These are phyloP conservation scores for Colletes latitarsis DNA, from an alignment of 1,140 invertebrate species.

Conservation along the genomic window DNA sequence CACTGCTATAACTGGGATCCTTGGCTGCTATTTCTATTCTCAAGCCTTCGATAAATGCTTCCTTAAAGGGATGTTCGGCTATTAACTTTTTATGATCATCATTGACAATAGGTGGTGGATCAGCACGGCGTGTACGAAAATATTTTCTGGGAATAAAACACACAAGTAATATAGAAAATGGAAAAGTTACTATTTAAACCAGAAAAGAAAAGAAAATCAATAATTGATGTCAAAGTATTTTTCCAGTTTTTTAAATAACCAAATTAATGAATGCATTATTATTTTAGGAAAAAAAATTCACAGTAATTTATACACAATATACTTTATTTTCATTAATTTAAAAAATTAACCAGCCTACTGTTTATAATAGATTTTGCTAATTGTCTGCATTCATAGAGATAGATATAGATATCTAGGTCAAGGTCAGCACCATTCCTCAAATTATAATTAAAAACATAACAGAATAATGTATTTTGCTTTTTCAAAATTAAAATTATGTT, in stretches of 20 bases:
- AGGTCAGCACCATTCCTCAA: neutral
- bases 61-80: conserved; percentile 8
- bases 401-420: neutral
- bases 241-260: too few species aligned
- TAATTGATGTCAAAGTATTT: too few species aligned
- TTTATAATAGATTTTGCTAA: neutral
- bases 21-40: conserved; percentile 84
- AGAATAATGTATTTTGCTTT: too few species aligned
- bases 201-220: too few species aligned
- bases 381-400: neutral
- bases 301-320: neutral
- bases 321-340: neutral
- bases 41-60: conserved; percentile 82
- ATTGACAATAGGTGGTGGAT: neutral
- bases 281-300: neutral
- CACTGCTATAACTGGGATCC: conserved; percentile 83
- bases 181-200: neutral
- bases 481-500: neutral
- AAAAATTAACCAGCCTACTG: neutral
- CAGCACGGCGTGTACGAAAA: conserved; percentile 48
- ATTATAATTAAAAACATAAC: neutral
- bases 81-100: conserved; percentile 15
- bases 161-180: neutral
- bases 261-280: neutral
- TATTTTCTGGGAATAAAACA: conserved; percentile 50